Conservation (phyloP, 1,140 invertebrate genomes). For the Drosophila elegans region DNA sequence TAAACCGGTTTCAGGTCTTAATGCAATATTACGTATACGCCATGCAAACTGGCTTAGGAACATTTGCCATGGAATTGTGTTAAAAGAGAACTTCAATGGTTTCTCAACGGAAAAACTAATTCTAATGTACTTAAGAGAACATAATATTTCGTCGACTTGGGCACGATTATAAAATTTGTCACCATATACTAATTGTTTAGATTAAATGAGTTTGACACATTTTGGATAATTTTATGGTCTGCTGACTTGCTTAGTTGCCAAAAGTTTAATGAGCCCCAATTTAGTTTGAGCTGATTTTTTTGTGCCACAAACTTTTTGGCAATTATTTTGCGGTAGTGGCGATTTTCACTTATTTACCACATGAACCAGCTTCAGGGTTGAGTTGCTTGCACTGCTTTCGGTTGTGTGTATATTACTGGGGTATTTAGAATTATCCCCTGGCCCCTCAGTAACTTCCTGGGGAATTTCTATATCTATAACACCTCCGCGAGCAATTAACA, state of each 20-base stretch:
- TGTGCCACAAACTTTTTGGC: background rate
- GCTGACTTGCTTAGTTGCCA: conserved; percentile 8
- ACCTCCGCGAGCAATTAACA: conserved; percentile 12
- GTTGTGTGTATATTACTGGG: background rate
- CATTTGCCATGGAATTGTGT: background rate
- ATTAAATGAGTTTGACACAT: conserved; percentile 4
- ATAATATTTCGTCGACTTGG: background rate
- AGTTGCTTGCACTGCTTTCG: conserved; percentile 18
- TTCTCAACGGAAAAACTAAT: conserved; percentile 2
- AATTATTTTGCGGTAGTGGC: background rate
- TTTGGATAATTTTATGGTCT: conserved; percentile 42
- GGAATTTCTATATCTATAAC: conserved; percentile 27
- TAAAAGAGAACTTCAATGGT: background rate
- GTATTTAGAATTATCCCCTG: background rate
- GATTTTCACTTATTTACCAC: conserved; percentile 51
- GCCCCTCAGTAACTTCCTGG: conserved; percentile 3
- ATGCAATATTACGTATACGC: conserved; percentile 59
- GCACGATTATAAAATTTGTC: conserved; percentile 1
- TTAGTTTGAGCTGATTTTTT: background rate
- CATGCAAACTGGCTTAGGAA: conserved; percentile 31
- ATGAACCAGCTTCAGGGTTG: conserved; percentile 63
- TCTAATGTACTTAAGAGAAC: conserved; percentile 1
- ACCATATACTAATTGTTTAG: conserved; percentile 6
- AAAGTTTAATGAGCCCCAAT: conserved; percentile 15
- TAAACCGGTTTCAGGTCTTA: conserved; percentile 53